Evolutionary conservation across 2,888 invertebrate species (phyloP), one percentile per base, ranked within the genome.

Genomic region (Mechanitis mazaeus): DNA sequence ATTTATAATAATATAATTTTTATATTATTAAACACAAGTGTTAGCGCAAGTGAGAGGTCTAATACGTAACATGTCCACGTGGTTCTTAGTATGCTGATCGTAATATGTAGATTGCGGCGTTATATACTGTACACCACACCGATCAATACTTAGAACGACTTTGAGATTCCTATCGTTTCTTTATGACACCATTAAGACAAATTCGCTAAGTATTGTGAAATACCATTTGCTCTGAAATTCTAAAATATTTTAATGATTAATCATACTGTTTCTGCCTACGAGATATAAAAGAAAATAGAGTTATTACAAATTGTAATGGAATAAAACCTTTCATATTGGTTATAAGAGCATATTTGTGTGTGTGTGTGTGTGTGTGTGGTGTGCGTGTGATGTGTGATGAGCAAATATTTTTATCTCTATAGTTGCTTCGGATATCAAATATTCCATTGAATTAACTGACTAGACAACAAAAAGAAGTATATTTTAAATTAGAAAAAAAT

Each of bases 1-100:
- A 28, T 31, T 42, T 42, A 9, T 9, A 42, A 6, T 6, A 38
- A 38, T 7, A 38, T 7, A 38, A 7, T 42, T 9, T 6, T 7
- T 6, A 7, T 28, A 11, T 31, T 6, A 50, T 9, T 31, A 7
- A 31, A 50, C 3, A 9, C n/a, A 31, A 1, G 11, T 28, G 31
- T 5, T 31, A 50, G 31, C 2, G 2, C 28, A 61, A 61, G 57
- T 61, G 57, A 65, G 59, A 61, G 63, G 64, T 55, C 55, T 28
- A 28, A 58, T 61, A 45, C 55, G 59, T 62, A 59, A 64, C 56
- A 61, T 55, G 38, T 47, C 54, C 58, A 53, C 50, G 31, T 50
- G 50, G 50, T 56, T 47, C 62, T 64, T 64, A 60, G 62, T 68
- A 68, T 64, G 63, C 64, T 63, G 65, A 69, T 68, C 61, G 63